Evolutionary conservation across 1,140 invertebrate genomes (phyloP).

Genomic region (Diorhabda sublineata): DNA sequence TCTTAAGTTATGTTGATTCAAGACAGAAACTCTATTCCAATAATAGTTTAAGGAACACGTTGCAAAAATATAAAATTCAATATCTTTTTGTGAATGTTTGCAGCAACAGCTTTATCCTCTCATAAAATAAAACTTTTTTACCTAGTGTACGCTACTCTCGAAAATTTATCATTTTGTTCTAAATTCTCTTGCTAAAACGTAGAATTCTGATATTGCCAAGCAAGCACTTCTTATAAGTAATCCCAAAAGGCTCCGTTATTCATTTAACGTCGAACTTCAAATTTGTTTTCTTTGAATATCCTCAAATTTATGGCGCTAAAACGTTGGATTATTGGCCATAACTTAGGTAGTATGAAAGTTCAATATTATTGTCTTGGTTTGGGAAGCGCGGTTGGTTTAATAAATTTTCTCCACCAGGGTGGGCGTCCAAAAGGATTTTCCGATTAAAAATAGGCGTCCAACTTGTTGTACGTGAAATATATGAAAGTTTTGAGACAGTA

Average conservation of each 20-base stretch:
- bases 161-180: conserved; percentile 3
- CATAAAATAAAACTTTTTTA: not conserved
- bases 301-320: conserved; percentile 17
- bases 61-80: no score
- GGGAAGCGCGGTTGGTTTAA: not conserved
- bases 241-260: conserved; percentile 6
- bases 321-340: conserved; percentile 16
- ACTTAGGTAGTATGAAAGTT: conserved; percentile 10
- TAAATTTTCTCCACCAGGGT: conserved; percentile 11
- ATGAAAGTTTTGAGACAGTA: no score
- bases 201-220: conserved; percentile 8
- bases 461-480: no score
- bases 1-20: no score
- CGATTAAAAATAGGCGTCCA: no score
- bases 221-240: conserved; percentile 11
- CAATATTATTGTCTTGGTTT: conserved; percentile 16
- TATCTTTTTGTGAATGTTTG: not conserved
- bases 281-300: conserved; percentile 20
- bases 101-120: not conserved
- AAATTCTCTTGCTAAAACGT: conserved; percentile 12
- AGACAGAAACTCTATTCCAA: no score
- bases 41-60: no score
- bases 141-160: not conserved
- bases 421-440: not conserved
- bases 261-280: conserved; percentile 18